Conservation (phyloP, 1,140 invertebrate genomes). For the Sycophaga agraensis region DNA sequence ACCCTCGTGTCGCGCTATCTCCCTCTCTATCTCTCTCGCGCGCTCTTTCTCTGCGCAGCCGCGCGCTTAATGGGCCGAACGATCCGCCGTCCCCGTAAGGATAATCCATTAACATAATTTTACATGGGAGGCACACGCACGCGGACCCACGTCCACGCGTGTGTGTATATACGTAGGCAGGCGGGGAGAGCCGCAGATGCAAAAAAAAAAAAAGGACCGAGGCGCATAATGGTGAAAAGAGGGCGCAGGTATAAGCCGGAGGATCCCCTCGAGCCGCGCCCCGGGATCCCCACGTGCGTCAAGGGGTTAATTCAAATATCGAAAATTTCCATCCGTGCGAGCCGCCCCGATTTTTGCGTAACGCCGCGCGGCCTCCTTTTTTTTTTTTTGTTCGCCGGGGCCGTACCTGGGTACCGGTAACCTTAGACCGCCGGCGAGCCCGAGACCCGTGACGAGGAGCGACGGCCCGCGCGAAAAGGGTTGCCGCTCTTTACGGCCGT, state of each 20-base stretch:
- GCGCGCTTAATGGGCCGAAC: background rate
- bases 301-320: conserved; percentile 59
- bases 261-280: background rate
- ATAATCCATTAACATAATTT: conserved; percentile 62
- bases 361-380: conserved; percentile 39
- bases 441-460: conserved; percentile 29
- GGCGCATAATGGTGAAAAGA: conserved; percentile 17
- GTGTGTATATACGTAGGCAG: too few species aligned
- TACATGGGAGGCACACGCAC: conserved; percentile 37
- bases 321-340: conserved; percentile 39
- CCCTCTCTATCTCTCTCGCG: background rate
- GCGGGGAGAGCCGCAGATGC: conserved; percentile 48
- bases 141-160: too few species aligned
- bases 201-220: conserved; percentile 38
- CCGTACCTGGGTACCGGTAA: conserved; percentile 53
- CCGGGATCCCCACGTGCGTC: background rate
- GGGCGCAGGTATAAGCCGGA: conserved; percentile 17
- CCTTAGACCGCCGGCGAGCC: conserved; percentile 36
- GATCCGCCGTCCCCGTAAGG: conserved; percentile 35
- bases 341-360: conserved; percentile 49
- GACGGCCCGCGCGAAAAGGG: too few species aligned
- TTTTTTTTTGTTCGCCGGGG: conserved; percentile 1
- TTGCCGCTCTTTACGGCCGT: too few species aligned
- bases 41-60: background rate
- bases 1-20: background rate